These are phyloP conservation scores for Bombus vancouverensis DNA, from an alignment of 1,140 invertebrate genomes.

Conservation along the genomic window DNA sequence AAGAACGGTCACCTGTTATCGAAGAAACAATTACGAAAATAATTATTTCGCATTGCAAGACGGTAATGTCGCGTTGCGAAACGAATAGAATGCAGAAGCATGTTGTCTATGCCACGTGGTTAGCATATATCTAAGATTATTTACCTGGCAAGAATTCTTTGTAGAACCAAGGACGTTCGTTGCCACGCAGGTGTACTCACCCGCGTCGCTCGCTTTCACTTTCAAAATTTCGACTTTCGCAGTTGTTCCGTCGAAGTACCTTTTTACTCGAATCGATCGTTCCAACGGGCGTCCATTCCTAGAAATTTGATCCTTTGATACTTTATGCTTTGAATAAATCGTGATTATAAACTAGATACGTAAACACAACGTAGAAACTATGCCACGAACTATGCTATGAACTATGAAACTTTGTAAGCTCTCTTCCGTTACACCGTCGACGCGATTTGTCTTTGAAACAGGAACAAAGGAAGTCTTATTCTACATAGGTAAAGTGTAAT, in stretches of 20 bases:
- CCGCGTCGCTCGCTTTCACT: conserved; percentile 83
- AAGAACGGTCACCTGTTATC: conserved; percentile 69
- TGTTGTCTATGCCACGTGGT: not conserved
- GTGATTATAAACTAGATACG: too few relatives aligned
- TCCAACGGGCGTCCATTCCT: conserved; percentile 84
- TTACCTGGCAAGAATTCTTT: conserved; percentile 73
- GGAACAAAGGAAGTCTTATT: not conserved
- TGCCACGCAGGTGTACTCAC: conserved; percentile 89
- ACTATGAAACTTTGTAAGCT: not conserved
- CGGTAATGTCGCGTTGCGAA: not conserved
- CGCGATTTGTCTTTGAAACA: not conserved
- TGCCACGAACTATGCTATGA: too few relatives aligned
- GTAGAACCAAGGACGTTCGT: conserved; percentile 83
- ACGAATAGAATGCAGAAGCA: not conserved
- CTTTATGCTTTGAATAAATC: too few relatives aligned
- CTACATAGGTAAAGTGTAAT: not conserved
- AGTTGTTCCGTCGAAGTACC: conserved; percentile 77
- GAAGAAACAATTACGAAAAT: not conserved
- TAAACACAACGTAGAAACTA: too few relatives aligned
- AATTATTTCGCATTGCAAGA: not conserved
- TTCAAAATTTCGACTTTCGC: conserved; percentile 83
- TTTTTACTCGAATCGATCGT: conserved; percentile 74
- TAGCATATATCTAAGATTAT: not conserved
- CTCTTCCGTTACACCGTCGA: not conserved
- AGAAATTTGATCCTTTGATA: not conserved